These are phyloP conservation scores for Microdon myrmicae DNA, from an alignment of 2,888 invertebrate genomes.

Conservation along the genomic window DNA sequence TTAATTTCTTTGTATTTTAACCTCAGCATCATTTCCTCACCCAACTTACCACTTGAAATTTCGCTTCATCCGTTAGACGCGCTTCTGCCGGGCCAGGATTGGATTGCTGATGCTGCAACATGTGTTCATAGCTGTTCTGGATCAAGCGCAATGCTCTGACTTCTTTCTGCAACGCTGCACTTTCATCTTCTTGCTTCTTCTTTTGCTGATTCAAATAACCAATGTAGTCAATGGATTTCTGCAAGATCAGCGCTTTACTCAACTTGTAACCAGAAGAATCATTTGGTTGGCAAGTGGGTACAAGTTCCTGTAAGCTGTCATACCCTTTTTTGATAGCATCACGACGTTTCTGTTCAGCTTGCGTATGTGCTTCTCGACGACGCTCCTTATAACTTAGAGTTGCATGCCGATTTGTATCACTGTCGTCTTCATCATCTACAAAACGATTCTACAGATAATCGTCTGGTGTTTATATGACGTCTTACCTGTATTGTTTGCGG, in stretches of 20 bases:
- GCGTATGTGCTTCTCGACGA: constrained; percentile 92
- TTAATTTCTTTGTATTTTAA: too few species aligned
- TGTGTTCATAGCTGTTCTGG: constrained; percentile 95
- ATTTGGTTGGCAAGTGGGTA: constrained; percentile 92
- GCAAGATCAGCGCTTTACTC: constrained; percentile 92
- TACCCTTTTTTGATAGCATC: constrained; percentile 98
- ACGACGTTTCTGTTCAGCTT: constrained; percentile 95
- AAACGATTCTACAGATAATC: constrained; percentile 51
- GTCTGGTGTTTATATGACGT: not conserved
- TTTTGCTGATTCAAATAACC: constrained; percentile 92
- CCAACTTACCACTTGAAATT: constrained; percentile 91
- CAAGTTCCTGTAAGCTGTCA: constrained; percentile 90
- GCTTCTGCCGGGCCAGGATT: constrained; percentile 89
- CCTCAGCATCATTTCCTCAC: not conserved
- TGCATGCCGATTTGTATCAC: constrained; percentile 68
- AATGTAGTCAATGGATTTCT: constrained; percentile 93
- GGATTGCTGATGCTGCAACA: constrained; percentile 94
- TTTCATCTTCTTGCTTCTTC: constrained; percentile 93
- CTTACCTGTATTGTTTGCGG: constrained; percentile 81
- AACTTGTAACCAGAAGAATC: constrained; percentile 93
- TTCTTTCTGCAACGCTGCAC: constrained; percentile 88
- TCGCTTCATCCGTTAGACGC: constrained; percentile 92
- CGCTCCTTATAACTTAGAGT: constrained; percentile 90
- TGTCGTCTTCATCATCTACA: constrained; percentile 75
- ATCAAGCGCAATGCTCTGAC: constrained; percentile 92